Percentiles rank a stretch among this genome's conserved stretches.
phyloP scores from a whole-genome alignment of 2,888 invertebrate genomes.

The Fragum sueziense region DNA sequence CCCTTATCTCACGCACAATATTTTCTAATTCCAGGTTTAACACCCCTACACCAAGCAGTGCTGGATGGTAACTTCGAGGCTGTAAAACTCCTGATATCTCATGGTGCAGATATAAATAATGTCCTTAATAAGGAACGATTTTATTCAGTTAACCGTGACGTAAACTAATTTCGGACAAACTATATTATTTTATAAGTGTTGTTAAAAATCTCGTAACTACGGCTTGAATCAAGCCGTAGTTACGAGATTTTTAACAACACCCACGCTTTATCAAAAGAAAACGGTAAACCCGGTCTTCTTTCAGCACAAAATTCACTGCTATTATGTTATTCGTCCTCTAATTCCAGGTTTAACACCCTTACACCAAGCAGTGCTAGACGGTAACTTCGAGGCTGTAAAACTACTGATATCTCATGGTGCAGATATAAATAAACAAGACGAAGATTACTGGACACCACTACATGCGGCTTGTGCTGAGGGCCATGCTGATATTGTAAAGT shows the following conservation, averaged over 20 bases:
- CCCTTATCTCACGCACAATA: too few relatives aligned
- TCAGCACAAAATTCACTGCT: not conserved
- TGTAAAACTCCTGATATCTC: conserved; percentile 75
- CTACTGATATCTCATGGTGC: conserved; percentile 79
- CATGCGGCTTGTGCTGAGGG: conserved; percentile 82
- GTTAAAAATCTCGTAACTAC: too few relatives aligned
- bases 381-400: conserved; percentile 76
- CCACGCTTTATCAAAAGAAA: too few relatives aligned
- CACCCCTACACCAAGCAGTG: conserved; percentile 81
- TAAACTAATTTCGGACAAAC: too few relatives aligned
- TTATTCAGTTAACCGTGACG: too few relatives aligned
- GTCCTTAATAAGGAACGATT: too few relatives aligned
- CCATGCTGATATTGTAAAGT: conserved; percentile 77
- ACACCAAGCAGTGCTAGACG: conserved; percentile 81
- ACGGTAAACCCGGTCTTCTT: too few relatives aligned
- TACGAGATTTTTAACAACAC: too few relatives aligned
- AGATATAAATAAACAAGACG: conserved; percentile 79
- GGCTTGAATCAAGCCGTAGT: too few relatives aligned
- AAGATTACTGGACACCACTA: conserved; percentile 81
- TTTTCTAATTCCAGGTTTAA: conserved; percentile 78
- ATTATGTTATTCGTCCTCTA: not conserved
- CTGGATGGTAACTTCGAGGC: conserved; percentile 79
- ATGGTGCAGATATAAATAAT: conserved; percentile 79
- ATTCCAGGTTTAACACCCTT: conserved; percentile 80
- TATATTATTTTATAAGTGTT: too few relatives aligned